phyloP scores from a whole-genome alignment of 2,797 vertebrate genomes.

The Lindbergichthys nudifrons region DNA sequence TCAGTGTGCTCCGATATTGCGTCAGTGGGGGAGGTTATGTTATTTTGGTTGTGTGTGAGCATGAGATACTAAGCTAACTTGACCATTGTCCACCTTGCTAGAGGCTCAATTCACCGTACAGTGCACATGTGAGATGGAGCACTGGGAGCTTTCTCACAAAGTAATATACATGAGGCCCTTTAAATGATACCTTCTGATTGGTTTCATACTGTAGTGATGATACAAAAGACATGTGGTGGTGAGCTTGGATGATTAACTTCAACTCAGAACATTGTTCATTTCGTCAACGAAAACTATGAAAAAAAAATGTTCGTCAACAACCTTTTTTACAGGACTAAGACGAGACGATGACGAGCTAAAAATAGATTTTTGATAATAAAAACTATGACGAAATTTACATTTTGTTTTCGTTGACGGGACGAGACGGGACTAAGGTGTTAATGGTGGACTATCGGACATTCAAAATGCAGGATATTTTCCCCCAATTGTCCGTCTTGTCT shows the following conservation, averaged over 20 bases:
- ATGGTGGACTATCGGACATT: too few species aligned
- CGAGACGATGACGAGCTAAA: too few species aligned
- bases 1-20: too few species aligned
- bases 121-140: conserved; percentile 20
- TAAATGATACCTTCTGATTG: conserved; percentile 19
- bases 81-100: conserved; percentile 10
- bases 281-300: too few species aligned
- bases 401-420: too few species aligned
- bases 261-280: background rate
- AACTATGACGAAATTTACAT: too few species aligned
- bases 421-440: too few species aligned
- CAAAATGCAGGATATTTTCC: too few species aligned
- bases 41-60: background rate
- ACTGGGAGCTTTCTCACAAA: conserved; percentile 17
- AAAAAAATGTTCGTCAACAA: too few species aligned
- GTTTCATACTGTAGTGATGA: conserved; percentile 9
- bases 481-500: too few species aligned
- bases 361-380: too few species aligned
- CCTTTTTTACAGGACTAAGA: too few species aligned
- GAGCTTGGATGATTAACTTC: conserved; percentile 9
- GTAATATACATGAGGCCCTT: conserved; percentile 28
- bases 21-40: background rate
- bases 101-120: conserved; percentile 6
- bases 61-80: background rate
- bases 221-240: conserved; percentile 11